Base-by-base conservation (phyloP, 2,888 invertebrate species). In the Rugalucina vietnamica region DNA sequence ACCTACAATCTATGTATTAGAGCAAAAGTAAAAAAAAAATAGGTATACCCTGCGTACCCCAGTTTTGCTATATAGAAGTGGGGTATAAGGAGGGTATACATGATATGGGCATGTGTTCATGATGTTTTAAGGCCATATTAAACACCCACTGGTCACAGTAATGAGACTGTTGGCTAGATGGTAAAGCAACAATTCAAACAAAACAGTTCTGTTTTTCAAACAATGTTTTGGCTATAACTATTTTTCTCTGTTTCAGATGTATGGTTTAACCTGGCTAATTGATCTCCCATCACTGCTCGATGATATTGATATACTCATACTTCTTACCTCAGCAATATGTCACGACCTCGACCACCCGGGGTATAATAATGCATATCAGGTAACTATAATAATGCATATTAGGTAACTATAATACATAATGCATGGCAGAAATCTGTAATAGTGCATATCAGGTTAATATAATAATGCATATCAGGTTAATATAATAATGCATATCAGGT, bases 191-290 rank as follows among this genome's bases (percentile, higher is more conserved):
- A n/a, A n/a, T n/a, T n/a, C n/a, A n/a, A n/a, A n/a, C n/a, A n/a
- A n/a, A n/a, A n/a, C n/a, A n/a, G n/a, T n/a, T n/a, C n/a, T n/a
- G n/a, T n/a, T n/a, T n/a, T n/a, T n/a, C n/a, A n/a, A n/a, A n/a
- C n/a, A n/a, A n/a, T n/a, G n/a, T n/a, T n/a, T n/a, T n/a, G n/a
- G n/a, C n/a, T n/a, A n/a, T n/a, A n/a, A n/a, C n/a, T n/a, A n/a
- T n/a, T n/a, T 60, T 27, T 29, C 8, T 60, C n/a, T 60, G 1
- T 92, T 91, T n/a, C 95, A 97, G 97, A 97, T 97, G 97, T 97
- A 97, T 95, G 97, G 97, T 78, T 97, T 97, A 93, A 96, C 96
- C 60, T 97, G 97, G 96, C 96, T 96, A 87, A 97, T 97, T 83
- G 96, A 97, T 94, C 95, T 97, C 80, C 96, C 96, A 57, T 96